A percentile compares a stretch with the other conserved stretches of the same genome.
Evolutionary conservation across 2,113 vertebrate species (phyloP).

Genomic region (Isichthys henryi): DNA sequence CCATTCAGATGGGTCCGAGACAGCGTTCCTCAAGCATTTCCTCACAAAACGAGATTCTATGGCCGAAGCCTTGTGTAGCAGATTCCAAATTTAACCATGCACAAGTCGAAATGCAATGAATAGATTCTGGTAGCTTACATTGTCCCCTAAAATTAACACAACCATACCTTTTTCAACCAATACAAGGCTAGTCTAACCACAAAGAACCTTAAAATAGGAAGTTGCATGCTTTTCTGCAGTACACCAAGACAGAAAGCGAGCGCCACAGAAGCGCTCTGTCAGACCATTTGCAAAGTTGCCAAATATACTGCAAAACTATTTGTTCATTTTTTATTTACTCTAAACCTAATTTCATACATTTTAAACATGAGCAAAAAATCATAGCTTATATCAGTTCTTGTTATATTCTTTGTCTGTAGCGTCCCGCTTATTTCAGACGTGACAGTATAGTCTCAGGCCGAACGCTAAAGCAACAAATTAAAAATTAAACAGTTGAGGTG

Average conservation of each 20-base stretch:
- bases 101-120: background rate
- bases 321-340: background rate
- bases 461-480: background rate
- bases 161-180: background rate
- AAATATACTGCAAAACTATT: background rate
- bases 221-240: background rate
- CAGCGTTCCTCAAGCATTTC: background rate
- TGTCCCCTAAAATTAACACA: background rate
- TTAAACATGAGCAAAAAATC: background rate
- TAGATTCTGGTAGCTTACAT: background rate
- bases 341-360: background rate
- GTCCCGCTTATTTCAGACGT: background rate
- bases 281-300: background rate
- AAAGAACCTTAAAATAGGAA: background rate
- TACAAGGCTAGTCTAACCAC: background rate
- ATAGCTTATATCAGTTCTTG: background rate
- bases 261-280: background rate
- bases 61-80: background rate
- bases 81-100: background rate
- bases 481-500: background rate
- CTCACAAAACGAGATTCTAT: background rate
- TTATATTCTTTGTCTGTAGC: background rate
- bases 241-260: background rate
- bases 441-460: background rate
- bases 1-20: background rate